Conservation (phyloP, 1,140 invertebrate species). For the Philotrypesis tridentata region DNA sequence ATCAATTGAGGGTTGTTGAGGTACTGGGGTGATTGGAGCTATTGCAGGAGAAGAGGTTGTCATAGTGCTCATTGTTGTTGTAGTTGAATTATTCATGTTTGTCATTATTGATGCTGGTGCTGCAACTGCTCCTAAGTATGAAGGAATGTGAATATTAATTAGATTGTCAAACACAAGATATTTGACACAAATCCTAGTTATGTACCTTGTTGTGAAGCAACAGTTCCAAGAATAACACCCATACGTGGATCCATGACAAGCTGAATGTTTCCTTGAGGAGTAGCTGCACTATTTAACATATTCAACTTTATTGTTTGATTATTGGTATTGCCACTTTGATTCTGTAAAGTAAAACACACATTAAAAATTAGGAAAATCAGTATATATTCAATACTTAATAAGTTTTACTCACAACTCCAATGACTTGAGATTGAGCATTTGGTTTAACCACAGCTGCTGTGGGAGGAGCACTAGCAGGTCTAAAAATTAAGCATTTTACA, state of each 20-base stretch:
- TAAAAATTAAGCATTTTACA: conserved; percentile 46
- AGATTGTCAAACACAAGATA: neutral
- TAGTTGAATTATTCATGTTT: conserved; percentile 43
- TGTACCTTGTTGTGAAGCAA: conserved; percentile 66
- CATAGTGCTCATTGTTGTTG: conserved; percentile 45
- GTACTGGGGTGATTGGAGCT: conserved; percentile 48
- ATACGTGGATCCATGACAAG: conserved; percentile 74
- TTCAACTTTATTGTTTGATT: conserved; percentile 68
- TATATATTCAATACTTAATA: neutral
- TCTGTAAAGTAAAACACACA: conserved; percentile 47
- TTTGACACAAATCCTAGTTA: neutral
- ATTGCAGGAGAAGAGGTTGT: conserved; percentile 46
- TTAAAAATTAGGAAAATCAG: neutral
- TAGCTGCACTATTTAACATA: conserved; percentile 65
- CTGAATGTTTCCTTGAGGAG: conserved; percentile 70
- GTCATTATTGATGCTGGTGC: conserved; percentile 47
- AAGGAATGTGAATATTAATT: conserved; percentile 17
- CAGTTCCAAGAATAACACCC: conserved; percentile 72
- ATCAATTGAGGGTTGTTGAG: conserved; percentile 54
- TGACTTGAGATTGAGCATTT: conserved; percentile 56
- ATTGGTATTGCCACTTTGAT: conserved; percentile 56
- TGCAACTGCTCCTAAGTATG: conserved; percentile 48
- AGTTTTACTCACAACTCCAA: conserved; percentile 62
- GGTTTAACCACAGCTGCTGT: conserved; percentile 55
- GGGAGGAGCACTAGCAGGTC: conserved; percentile 56